Base-by-base conservation (phyloP, 2,888 invertebrate genomes). In the Eupelmus urozonus region DNA sequence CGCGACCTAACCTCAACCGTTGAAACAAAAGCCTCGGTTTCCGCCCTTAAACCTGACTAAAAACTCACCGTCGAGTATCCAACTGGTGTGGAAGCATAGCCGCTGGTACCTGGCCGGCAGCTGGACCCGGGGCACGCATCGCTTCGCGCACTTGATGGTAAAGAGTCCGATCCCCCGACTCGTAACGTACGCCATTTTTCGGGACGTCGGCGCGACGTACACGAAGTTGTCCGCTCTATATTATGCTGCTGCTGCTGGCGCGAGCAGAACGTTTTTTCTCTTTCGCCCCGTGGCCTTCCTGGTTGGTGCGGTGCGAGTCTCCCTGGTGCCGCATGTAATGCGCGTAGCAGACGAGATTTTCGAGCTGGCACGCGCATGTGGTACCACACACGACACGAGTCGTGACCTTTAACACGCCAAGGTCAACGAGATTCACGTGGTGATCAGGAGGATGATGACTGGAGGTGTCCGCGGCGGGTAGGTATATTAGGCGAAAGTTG, bases 81-180 rank as follows among this genome's bases (percentile, higher is more conserved):
- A 84, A 75, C 88, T 89, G 16, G 88, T 87, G 79, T 89, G 89
- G 65, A 89, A 87, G 81, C 88, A 88, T 85, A 85, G 81, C 83
- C 88, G 85, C 29, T 86, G 87, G 82, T 85, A 85, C 81, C 84
- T 87, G 42, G 82, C 67, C 0, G 88, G 85, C 55, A 86, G 69
- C n/a, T 81, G 80, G 60, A 83, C 67, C 2, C 85, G 85, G 25
- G 86, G 84, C 78, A 85, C 78, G 49, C 82, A 62, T 11, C 81
- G 84, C 42, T 84, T 85, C 25, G 81, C 82, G 27, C 83, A 82
- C 81, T 85, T 87, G 5, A 87, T 70, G 13, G 84, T 84, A 51
- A 85, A 83, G 40, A 86, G 74, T 16, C 83, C 81, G 45, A 88
- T 69, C 51, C 85, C 87, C 78, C 85, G 85, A 79, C 86, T 86